Evolutionary conservation across 2,113 vertebrate genomes (phyloP).

Genomic region (Forbesichthys papilliferus): DNA sequence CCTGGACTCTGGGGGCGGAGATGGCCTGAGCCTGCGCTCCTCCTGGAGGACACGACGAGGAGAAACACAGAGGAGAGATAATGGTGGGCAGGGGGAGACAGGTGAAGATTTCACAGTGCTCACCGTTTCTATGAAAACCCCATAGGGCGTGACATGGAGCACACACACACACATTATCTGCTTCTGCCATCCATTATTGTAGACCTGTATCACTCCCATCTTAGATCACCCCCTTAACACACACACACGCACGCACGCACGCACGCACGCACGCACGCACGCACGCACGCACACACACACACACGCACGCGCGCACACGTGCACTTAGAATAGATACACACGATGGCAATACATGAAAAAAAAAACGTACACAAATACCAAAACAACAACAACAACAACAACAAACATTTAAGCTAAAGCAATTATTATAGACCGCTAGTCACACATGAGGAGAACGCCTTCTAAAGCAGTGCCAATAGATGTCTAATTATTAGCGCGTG

Average conservation of each 20-base stretch:
- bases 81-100: slow-evolving; percentile 50
- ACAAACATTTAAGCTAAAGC: too few relatives aligned
- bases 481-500: too few relatives aligned
- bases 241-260: not conserved
- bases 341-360: too few relatives aligned
- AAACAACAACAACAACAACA: not conserved
- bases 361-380: not conserved
- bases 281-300: not conserved
- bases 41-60: slow-evolving; percentile 30
- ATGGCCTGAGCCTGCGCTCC: slow-evolving; percentile 59
- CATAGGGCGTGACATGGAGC: too few relatives aligned
- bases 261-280: not conserved
- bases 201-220: too few relatives aligned
- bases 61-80: slow-evolving; percentile 42
- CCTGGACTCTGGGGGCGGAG: slow-evolving; percentile 44
- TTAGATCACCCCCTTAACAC: not conserved
- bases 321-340: not conserved
- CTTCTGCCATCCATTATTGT: too few relatives aligned
- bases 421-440: too few relatives aligned
- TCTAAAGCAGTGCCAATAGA: too few relatives aligned
- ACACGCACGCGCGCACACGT: not conserved
- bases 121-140: too few relatives aligned
- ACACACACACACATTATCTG: not conserved
- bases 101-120: not conserved
- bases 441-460: too few relatives aligned